Percentiles rank a stretch among this genome's conserved stretches.
Conservation (phyloP, 2,888 invertebrate genomes). For the Autographa pulchrina region DNA sequence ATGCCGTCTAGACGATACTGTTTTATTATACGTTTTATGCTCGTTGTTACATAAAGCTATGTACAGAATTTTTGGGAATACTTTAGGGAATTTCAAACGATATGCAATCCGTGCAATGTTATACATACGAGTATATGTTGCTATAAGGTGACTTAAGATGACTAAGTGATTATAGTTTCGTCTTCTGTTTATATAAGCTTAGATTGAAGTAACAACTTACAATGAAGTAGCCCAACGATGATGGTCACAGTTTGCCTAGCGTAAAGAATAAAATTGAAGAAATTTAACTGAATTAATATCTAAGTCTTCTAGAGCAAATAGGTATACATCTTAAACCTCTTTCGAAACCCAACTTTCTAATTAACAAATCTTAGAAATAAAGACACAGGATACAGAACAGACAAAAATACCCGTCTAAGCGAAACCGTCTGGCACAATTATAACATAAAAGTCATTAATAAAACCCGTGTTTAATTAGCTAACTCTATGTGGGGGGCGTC, state of each 20-base stretch:
- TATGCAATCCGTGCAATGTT: too few species aligned
- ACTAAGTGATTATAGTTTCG: too few species aligned
- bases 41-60: background rate
- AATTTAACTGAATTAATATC: too few species aligned
- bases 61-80: background rate
- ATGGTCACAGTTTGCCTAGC: too few species aligned
- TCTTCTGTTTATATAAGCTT: too few species aligned
- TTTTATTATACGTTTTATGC: background rate
- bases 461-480: conserved; percentile 54
- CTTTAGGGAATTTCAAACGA: too few species aligned
- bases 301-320: too few species aligned
- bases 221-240: too few species aligned
- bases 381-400: conserved; percentile 28
- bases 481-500: conserved; percentile 53
- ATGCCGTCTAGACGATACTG: conserved; percentile 42
- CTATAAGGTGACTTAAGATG: too few species aligned
- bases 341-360: background rate
- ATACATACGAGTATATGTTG: too few species aligned
- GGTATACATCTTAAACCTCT: background rate
- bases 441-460: conserved; percentile 55
- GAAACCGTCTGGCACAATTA: conserved; percentile 46
- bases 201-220: too few species aligned
- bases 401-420: conserved; percentile 37
- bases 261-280: too few species aligned
- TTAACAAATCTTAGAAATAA: conserved; percentile 3